These are phyloP conservation scores for Stigmatopora argus DNA, from an alignment of 2,113 vertebrate genomes.

Conservation along the genomic window DNA sequence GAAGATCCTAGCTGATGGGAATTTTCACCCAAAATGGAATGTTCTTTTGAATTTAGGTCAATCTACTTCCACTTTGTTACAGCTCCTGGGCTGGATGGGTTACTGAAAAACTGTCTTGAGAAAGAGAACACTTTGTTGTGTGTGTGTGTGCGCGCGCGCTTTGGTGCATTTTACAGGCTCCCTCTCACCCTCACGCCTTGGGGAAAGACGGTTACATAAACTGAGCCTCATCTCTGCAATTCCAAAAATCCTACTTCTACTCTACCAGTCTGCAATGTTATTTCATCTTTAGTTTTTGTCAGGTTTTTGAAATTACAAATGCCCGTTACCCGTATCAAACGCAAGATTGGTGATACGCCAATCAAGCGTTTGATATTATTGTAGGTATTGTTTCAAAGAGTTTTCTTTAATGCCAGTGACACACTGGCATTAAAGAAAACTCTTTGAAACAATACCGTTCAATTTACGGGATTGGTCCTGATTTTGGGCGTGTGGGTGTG, in stretches of 20 bases:
- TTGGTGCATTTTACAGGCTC: constrained; percentile 42
- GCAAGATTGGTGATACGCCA: background rate
- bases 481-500: too few species aligned
- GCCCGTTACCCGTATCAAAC: background rate
- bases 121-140: constrained; percentile 48
- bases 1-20: background rate
- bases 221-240: constrained; percentile 46
- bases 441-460: too few species aligned
- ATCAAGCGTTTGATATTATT: too few species aligned
- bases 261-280: constrained; percentile 15
- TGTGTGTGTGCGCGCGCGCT: constrained; percentile 30
- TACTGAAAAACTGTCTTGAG: constrained; percentile 48
- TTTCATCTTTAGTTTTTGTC: constrained; percentile 13
- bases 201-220: constrained; percentile 62
- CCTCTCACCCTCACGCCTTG: constrained; percentile 36
- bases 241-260: constrained; percentile 38
- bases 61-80: constrained; percentile 19
- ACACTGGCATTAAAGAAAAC: too few species aligned
- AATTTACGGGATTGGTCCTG: too few species aligned
- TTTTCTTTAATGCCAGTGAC: too few species aligned
- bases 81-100: constrained; percentile 26
- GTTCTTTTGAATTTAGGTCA: constrained; percentile 44
- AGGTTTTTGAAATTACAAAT: background rate
- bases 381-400: too few species aligned
- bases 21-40: constrained; percentile 4